Percentiles rank a stretch among this genome's conserved stretches.
Evolutionary conservation across 2,888 invertebrate species (phyloP).

Genomic region (Chrysopilus asiliformis): DNA sequence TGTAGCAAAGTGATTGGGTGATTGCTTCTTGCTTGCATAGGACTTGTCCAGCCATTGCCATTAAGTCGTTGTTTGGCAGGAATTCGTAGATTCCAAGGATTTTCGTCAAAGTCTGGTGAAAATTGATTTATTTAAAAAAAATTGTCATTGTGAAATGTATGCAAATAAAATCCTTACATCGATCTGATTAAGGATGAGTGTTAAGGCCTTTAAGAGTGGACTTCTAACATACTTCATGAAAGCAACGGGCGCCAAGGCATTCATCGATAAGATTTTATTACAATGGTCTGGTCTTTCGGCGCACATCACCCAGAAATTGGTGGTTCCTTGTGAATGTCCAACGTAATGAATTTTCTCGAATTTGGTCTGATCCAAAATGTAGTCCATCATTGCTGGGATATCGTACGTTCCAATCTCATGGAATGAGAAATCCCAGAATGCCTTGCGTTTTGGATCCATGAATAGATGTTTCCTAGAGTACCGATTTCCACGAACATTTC

Average conservation of each 20-base stretch:
- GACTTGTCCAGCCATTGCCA: neutral
- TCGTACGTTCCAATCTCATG: slow-evolving; percentile 43
- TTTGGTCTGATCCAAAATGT: slow-evolving; percentile 32
- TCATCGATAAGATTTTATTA: slow-evolving; percentile 26
- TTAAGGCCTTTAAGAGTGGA: slow-evolving; percentile 7
- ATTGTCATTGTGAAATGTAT: too few relatives aligned
- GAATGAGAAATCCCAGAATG: slow-evolving; percentile 23
- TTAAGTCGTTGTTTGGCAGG: neutral
- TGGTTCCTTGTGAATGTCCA: slow-evolving; percentile 44
- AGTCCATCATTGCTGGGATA: slow-evolving; percentile 41
- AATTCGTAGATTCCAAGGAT: neutral
- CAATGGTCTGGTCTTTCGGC: slow-evolving; percentile 30
- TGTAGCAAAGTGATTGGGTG: neutral
- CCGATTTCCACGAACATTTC: slow-evolving; percentile 18
- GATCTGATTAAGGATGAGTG: slow-evolving; percentile 4
- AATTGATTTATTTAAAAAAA: neutral
- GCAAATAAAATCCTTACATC: too few relatives aligned
- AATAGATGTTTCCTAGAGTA: slow-evolving; percentile 15
- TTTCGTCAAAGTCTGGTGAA: neutral
- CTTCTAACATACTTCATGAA: slow-evolving; percentile 20
- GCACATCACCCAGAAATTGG: slow-evolving; percentile 26
- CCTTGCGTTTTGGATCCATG: slow-evolving; percentile 7
- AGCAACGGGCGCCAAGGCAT: slow-evolving; percentile 30
- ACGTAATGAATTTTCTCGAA: slow-evolving; percentile 39
- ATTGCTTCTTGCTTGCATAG: neutral